Evolutionary conservation across 2,888 invertebrate genomes (phyloP).

Genomic region (Lasioglossum lativentre): DNA sequence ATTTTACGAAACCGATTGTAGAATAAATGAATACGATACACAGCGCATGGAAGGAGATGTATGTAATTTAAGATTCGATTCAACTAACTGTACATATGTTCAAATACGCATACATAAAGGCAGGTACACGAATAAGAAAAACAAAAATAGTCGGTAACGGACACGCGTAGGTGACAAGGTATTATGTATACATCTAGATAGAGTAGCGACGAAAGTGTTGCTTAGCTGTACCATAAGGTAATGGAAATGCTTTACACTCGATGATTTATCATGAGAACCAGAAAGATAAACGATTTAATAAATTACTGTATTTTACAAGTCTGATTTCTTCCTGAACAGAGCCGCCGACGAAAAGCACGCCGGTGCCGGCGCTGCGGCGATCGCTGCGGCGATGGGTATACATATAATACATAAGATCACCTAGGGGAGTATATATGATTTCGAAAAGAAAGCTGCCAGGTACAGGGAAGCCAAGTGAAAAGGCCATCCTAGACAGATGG

Average conservation of each 20-base stretch:
- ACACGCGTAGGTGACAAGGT: constrained; percentile 51
- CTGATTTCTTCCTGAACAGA: not conserved
- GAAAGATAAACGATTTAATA: constrained; percentile 76
- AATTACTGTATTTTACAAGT: constrained; percentile 81
- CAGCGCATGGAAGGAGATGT: constrained; percentile 17
- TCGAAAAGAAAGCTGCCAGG: not conserved
- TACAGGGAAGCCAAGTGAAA: not conserved
- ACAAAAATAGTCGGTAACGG: constrained; percentile 42
- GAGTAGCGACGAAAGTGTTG: constrained; percentile 48
- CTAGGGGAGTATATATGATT: not conserved
- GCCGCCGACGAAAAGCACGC: not conserved
- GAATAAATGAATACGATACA: constrained; percentile 45
- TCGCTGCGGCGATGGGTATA: too few relatives aligned
- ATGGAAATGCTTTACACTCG: constrained; percentile 65
- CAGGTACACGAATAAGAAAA: constrained; percentile 49
- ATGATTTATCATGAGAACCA: constrained; percentile 67
- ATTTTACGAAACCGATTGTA: constrained; percentile 40
- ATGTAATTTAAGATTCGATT: constrained; percentile 20
- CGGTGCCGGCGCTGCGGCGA: not conserved
- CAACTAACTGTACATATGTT: constrained; percentile 54
- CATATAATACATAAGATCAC: not conserved
- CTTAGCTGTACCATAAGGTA: constrained; percentile 64
- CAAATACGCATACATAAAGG: constrained; percentile 41
- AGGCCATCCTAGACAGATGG: not conserved
- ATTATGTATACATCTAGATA: constrained; percentile 17